Base-by-base conservation (phyloP, 1,140 invertebrate species). In the Euura saliciscinereae region DNA sequence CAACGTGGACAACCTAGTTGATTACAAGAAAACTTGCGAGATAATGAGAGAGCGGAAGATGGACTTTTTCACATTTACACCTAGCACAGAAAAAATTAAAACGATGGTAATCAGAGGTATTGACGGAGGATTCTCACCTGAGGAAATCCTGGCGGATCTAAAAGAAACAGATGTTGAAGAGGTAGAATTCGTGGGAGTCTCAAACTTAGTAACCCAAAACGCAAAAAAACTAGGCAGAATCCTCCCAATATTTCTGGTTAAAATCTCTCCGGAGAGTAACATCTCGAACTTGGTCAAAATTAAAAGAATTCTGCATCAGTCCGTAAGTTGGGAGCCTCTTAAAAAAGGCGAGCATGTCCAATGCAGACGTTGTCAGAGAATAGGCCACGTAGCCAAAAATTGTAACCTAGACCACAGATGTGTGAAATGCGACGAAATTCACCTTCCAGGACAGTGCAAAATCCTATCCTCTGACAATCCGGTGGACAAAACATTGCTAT, bases 361-460 rank as follows among this genome's bases (percentile, higher is more conserved):
- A 72, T 78, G 74, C n/a, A 71, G 43, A 3, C 77, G 74, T 2
- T 78, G 76, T 45, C 74, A 77, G 64, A 65, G 73, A 45, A 74
- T 77, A 2, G 73, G 73, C 0, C 77, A 75, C 28, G 66, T 74
- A 4, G 76, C 74, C 6, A 70, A 45, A 28, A 72, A 75, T 13
- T 79, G 74, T 43, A 45, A 73, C 43, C 8, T 73, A 0, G 42
- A 8, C 0, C 72, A 68, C 45, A 28, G 75, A 43, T 79, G 78
- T 10, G 72, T 76, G 0, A 77, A 75, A 69, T 78, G 78, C 44
- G 65, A 28, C 3, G 4, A 65, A 44, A 5, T n/a, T n/a, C n/a
- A n/a, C n/a, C n/a, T n/a, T n/a, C n/a, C n/a, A n/a, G n/a, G n/a
- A n/a, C n/a, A n/a, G n/a, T n/a, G n/a, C n/a, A n/a, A n/a, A n/a